Conservation (phyloP, 2,797 vertebrate genomes). For the Oophaga sylvatica region DNA sequence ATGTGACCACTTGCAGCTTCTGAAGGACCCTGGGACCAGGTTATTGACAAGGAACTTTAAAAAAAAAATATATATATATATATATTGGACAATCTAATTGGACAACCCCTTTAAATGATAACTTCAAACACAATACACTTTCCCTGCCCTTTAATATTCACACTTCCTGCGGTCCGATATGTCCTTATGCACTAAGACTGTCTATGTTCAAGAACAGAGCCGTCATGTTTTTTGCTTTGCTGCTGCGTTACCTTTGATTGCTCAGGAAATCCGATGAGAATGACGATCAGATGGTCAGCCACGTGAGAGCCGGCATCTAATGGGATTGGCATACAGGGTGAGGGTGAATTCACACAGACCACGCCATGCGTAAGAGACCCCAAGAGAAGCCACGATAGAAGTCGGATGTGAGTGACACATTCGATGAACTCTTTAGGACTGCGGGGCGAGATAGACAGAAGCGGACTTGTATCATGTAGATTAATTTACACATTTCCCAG, state of each 20-base stretch:
- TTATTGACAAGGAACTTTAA: too few species aligned
- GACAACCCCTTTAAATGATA: too few species aligned
- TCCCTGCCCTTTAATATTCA: not conserved
- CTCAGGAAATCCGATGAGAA: slow-evolving; percentile 98
- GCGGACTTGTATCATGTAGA: not conserved
- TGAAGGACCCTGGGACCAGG: too few species aligned
- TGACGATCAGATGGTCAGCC: slow-evolving; percentile 97
- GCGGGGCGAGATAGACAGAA: slow-evolving; percentile 32
- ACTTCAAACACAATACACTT: too few species aligned
- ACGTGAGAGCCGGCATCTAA: slow-evolving; percentile 96
- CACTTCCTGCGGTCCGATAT: not conserved
- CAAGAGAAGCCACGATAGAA: slow-evolving; percentile 96
- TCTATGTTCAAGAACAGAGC: not conserved
- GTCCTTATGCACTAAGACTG: not conserved
- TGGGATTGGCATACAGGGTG: slow-evolving; percentile 95
- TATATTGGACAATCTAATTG: too few species aligned
- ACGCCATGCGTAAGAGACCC: slow-evolving; percentile 95
- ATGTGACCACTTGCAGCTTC: too few species aligned
- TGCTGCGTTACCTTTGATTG: slow-evolving; percentile 90
- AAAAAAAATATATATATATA: too few species aligned
- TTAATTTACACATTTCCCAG: not conserved
- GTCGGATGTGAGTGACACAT: slow-evolving; percentile 96
- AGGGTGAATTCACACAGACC: slow-evolving; percentile 89
- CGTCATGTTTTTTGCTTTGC: not conserved
- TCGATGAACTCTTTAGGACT: slow-evolving; percentile 99